Evolutionary conservation across 2,113 vertebrate species (phyloP), one percentile per base, ranked within the genome.

Genomic region (Catharus minimus): DNA sequence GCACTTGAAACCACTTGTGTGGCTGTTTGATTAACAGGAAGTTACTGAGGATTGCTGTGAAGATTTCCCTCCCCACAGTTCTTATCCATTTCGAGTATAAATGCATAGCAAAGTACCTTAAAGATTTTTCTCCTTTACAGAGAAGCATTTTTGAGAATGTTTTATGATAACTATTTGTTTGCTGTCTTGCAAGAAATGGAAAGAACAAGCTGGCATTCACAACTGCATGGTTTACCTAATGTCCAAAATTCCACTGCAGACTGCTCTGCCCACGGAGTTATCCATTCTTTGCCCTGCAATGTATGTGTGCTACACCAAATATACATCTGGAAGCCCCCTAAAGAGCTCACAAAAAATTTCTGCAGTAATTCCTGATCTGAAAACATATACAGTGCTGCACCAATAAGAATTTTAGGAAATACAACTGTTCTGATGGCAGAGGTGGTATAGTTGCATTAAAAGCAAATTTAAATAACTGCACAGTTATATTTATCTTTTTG

Each of bases 1-100:
- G 13, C 26, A 61, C 55, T 90, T 92, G 56, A 92, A 96, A 49
- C 82, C 65, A 68, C 91, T 93, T 1, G 0, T 60, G 61, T 2
- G 5, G 30, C 39, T 76, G 38, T 76, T 86, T 87, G 72, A 91
- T 88, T 88, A 95, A 89, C 33, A 43, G 60, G 76, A 93, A 65
- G 61, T 52, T 88, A 30, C 38, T 39, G 77, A 49, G 41, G 76
- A 77, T 38, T 7, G 3, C 61, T 82, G 23, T 13, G 27, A 78
- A 75, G 60, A 64, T 71, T 85, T 72, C 66, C 27, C 36, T 61
- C 55, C 30, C 74, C 21, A 64, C 2, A 4, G 88, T 61, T 67
- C 55, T 38, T 65, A 57, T 5, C 27, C 11, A 9, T 89, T 78
- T 90, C 87, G 87, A 95, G 83, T 52, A 60, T 13, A 62, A 61